phyloP scores from a whole-genome alignment of 2,888 invertebrate genomes.

The Homarus gammarus region DNA sequence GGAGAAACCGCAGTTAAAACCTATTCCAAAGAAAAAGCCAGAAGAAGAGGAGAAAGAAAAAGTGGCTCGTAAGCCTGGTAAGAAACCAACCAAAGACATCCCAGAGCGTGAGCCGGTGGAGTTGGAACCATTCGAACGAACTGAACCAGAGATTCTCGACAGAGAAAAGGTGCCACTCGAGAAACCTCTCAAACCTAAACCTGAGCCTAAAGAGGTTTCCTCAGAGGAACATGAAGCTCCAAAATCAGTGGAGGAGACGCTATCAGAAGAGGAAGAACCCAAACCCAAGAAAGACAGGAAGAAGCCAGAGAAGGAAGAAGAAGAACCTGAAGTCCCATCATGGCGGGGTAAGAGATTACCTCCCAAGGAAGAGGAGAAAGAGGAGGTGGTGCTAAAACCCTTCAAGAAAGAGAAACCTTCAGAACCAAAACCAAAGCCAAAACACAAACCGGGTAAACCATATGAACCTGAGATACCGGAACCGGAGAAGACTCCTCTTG shows the following conservation, averaged over 20 bases:
- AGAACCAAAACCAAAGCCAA: slow-evolving; percentile 39
- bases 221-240: slow-evolving; percentile 16
- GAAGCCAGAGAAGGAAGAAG: slow-evolving; percentile 59
- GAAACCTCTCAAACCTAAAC: slow-evolving; percentile 49
- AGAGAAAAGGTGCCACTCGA: slow-evolving; percentile 47
- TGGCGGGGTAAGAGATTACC: slow-evolving; percentile 47
- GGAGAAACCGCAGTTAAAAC: slow-evolving; percentile 54
- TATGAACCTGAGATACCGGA: slow-evolving; percentile 50
- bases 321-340: slow-evolving; percentile 47
- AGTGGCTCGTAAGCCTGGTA: slow-evolving; percentile 47
- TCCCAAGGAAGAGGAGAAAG: slow-evolving; percentile 67
- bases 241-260: slow-evolving; percentile 33
- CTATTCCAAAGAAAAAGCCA: slow-evolving; percentile 63
- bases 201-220: slow-evolving; percentile 44
- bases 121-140: slow-evolving; percentile 49
- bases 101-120: slow-evolving; percentile 58
- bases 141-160: slow-evolving; percentile 49
- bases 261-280: slow-evolving; percentile 41
- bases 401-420: slow-evolving; percentile 58
- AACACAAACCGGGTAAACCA: slow-evolving; percentile 47
- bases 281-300: slow-evolving; percentile 45
- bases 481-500: slow-evolving; percentile 46
- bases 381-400: slow-evolving; percentile 58
- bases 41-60: slow-evolving; percentile 56
- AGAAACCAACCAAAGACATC: slow-evolving; percentile 31